These are phyloP conservation scores for Anthrax anthrax DNA, from an alignment of 2,888 invertebrate species.

Conservation along the genomic window DNA sequence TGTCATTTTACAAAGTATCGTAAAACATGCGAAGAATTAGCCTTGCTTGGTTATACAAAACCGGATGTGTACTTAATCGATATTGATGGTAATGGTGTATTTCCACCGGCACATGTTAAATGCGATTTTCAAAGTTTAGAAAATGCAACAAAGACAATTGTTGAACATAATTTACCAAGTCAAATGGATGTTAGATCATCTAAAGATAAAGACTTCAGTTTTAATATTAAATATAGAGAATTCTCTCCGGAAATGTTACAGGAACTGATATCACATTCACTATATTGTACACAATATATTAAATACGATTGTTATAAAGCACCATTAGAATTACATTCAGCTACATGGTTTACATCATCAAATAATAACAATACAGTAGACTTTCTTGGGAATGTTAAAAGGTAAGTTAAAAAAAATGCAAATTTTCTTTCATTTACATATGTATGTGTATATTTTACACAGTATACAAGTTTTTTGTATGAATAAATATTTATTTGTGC, in stretches of 20 bases:
- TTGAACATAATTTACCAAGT: constrained; percentile 80
- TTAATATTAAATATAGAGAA: constrained; percentile 74
- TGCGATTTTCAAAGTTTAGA: constrained; percentile 83
- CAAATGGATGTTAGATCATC: constrained; percentile 77
- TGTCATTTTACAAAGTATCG: constrained; percentile 88
- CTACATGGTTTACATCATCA: constrained; percentile 80
- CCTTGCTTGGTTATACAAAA: constrained; percentile 72
- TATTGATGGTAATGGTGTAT: constrained; percentile 84
- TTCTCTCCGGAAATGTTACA: constrained; percentile 85
- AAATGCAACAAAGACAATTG: constrained; percentile 72
- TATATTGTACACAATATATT: constrained; percentile 78
- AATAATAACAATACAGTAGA: constrained; percentile 63
- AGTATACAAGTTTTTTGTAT: too few species aligned
- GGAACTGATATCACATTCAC: constrained; percentile 74
- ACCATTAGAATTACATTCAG: constrained; percentile 70
- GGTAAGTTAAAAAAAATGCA: constrained; percentile 33
- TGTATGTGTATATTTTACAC: too few species aligned
- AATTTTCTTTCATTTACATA: too few species aligned
- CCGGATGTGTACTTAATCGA: constrained; percentile 87
- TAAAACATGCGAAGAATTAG: constrained; percentile 84
- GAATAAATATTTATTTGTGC: too few species aligned
- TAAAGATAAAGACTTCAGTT: constrained; percentile 65
- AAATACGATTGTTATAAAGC: constrained; percentile 84
- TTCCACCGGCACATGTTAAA: constrained; percentile 81
- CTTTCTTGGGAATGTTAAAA: constrained; percentile 68